Base-by-base conservation (phyloP, 2,888 invertebrate genomes). In the Drosophila nr. perissopoda region DNA sequence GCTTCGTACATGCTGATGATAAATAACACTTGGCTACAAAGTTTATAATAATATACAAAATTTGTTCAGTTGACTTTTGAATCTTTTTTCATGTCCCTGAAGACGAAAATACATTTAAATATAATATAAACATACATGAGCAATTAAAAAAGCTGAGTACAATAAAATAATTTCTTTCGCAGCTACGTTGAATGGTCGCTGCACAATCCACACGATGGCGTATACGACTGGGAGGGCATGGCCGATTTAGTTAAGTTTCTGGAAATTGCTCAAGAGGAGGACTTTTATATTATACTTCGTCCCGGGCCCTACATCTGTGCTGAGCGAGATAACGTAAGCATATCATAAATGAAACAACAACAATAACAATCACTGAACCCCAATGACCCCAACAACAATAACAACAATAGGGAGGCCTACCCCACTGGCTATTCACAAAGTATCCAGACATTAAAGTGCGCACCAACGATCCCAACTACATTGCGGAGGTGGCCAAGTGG, bases 291-390 rank as follows among this genome's bases (percentile, higher is more conserved):
- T 0, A 94, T 98, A 33, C 93, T 98, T 1, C 94, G 98, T 33
- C 96, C 97, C 0, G 98, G 98, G 0, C 98, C 98, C 0, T 98
- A 97, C 88, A 98, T 98, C 81, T 98, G 98, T 92, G 97, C 97
- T 11, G 98, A 99, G 93, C 95, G 98, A 93, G 98, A 98, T 84
- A 93, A 95, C 92, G 95, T 94, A 91, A 80, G 80, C 59, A 10
- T 0, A 29, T 11, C 27, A 13, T 18, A 13, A 29, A 36, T 25
- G 5, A 18, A 4, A 18, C 1, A 7, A 4, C 8, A 54, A 11
- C 21, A 16, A 11, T 2, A 13, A 8, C 10, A 33, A 11, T 21
- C 0, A 29, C 1, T 11, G 25, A 10, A 51, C 21, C 3, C n/a
- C 3, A 11, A 38, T 21, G 0, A 42, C n/a, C 27, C 16, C 10